Conservation (phyloP, 30 jellyfish, hydroid and myxozoan species). For the Turritopsis rubra region DNA sequence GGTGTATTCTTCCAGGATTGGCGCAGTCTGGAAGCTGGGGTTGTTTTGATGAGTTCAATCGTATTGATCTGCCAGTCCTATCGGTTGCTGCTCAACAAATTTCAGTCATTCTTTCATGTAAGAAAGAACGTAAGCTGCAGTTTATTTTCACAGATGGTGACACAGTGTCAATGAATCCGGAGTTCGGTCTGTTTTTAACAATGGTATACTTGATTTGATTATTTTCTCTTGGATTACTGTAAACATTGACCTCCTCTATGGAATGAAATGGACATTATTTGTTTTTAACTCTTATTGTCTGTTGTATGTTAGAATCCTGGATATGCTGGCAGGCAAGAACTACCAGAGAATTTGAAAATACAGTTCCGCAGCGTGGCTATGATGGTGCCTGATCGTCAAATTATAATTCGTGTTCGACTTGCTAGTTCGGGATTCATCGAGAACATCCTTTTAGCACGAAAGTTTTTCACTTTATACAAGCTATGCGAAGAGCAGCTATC, state of each 20-base stretch:
- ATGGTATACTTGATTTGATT: slow-evolving; percentile 34
- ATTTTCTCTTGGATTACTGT: not conserved
- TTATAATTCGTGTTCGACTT: slow-evolving; percentile 77
- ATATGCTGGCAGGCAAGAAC: slow-evolving; percentile 90
- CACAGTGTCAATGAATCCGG: slow-evolving; percentile 68
- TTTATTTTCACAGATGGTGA: slow-evolving; percentile 89
- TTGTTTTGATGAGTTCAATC: slow-evolving; percentile 82
- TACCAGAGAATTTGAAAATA: slow-evolving; percentile 75
- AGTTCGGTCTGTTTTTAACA: slow-evolving; percentile 78
- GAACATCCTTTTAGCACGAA: slow-evolving; percentile 64
- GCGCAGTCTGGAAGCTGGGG: slow-evolving; percentile 98
- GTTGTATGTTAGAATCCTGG: slow-evolving; percentile 95
- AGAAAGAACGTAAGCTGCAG: slow-evolving; percentile 76
- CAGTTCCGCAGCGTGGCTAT: slow-evolving; percentile 89
- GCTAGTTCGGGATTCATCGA: slow-evolving; percentile 87
- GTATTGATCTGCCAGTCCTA: slow-evolving; percentile 79
- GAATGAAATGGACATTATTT: too few species aligned
- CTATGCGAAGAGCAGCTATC: slow-evolving; percentile 85
- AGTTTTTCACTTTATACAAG: slow-evolving; percentile 69
- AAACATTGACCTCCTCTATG: too few species aligned
- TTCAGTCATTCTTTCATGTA: slow-evolving; percentile 59
- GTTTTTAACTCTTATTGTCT: too few species aligned
- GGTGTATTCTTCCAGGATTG: slow-evolving; percentile 42
- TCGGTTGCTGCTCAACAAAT: slow-evolving; percentile 98
- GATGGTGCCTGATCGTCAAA: slow-evolving; percentile 97